Base-by-base conservation (phyloP, 2,113 vertebrate genomes). In the Semnornis frantzii region DNA sequence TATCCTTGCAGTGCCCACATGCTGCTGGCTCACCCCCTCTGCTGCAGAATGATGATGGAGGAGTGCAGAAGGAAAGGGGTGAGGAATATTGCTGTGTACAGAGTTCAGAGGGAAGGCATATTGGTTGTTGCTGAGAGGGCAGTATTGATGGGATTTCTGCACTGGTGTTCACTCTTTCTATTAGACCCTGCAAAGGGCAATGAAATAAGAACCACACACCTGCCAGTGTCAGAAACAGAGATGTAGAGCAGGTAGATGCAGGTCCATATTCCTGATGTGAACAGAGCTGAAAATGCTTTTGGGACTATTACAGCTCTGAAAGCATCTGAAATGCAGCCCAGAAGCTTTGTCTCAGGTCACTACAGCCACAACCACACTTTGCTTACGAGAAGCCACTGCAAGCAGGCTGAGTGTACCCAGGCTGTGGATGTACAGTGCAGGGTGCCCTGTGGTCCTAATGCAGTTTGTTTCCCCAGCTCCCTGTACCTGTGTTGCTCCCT, bases 401-500 rank as follows among this genome's bases (percentile, higher is more conserved):
- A 27, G 21, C n/a, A 55, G 65, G 17, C 12, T 46, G 33, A 14
- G 44, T 42, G 7, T 42, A 15, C 18, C 48, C 15, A 19, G 55
- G 31, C 14, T 83, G 57, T 33, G 55, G 64, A 52, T 13, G 42
- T 8, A 11, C 8, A 3, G 27, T 18, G 39, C 34, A 55, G 34
- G 16, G 12, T 83, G 72, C 28, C 34, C 33, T 18, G 0, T 14
- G 48, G 4, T 37, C 52, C 46, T 6, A 5, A 1, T 10, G 54
- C 78, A 46, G 7, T 9, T 10, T 8, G 5, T 33, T 57, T 3
- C 18, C 4, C 39, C 50, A 57, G 16, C 30, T 57, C 30, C 27
- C 54, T 57, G 13, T 30, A 27, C 48, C 48, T 37, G 8, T 9
- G 18, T 62, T 68, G 30, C 8, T 62, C 23, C 30, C 78, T 39